phyloP scores from a whole-genome alignment of 2,797 vertebrate species.

The Sebastes melanostomus region DNA sequence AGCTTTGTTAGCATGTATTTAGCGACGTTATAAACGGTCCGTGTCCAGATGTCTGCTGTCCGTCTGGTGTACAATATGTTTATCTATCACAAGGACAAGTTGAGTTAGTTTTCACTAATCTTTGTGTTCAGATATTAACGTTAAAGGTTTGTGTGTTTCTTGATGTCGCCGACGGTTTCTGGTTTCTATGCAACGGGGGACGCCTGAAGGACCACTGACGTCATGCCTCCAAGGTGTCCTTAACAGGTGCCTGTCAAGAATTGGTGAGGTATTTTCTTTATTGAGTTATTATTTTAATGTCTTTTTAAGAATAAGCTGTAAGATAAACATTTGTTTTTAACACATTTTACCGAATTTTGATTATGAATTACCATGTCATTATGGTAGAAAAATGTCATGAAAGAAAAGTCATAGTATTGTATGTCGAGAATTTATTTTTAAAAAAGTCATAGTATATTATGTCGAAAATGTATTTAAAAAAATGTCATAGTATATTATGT shows the following conservation, averaged over 20 bases:
- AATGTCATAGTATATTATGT: too few species aligned
- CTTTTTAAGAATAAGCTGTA: background rate
- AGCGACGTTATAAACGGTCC: background rate
- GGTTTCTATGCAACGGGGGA: conserved; percentile 81
- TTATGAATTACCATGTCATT: too few species aligned
- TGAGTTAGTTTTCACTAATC: background rate
- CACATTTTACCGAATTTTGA: too few species aligned
- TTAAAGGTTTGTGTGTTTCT: background rate
- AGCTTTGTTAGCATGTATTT: background rate
- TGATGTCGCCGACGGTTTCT: conserved; percentile 12
- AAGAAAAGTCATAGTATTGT: too few species aligned
- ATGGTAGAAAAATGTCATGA: too few species aligned
- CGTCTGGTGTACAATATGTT: too few species aligned
- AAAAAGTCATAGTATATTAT: too few species aligned
- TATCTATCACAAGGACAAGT: background rate
- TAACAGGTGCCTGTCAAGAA: conserved; percentile 59
- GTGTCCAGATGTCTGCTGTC: background rate
- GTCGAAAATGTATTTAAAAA: too few species aligned
- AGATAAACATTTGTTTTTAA: too few species aligned
- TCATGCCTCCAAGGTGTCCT: conserved; percentile 2
- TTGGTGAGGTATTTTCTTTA: background rate
- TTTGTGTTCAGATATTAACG: background rate
- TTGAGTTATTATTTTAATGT: background rate
- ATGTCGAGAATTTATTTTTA: too few species aligned
- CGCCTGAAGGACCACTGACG: conserved; percentile 60